Evolutionary conservation across 2,797 vertebrate genomes (phyloP).

Genomic region (Poecilia velifera): DNA sequence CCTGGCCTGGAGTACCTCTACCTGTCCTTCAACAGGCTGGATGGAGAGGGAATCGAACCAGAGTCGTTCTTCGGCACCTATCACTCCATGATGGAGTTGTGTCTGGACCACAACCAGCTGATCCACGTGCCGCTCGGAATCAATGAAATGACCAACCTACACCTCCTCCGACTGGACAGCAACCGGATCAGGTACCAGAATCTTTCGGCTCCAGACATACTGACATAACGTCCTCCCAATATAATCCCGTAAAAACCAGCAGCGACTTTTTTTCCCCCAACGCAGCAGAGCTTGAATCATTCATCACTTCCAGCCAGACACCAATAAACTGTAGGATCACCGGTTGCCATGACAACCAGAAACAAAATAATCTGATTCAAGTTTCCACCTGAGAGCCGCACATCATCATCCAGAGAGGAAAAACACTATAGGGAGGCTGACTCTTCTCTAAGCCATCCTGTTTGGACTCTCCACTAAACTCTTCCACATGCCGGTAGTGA

Average conservation of each 20-base stretch:
- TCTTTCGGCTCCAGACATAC: neutral
- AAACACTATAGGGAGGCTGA: neutral
- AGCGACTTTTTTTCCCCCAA: conserved; percentile 14
- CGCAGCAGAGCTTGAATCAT: conserved; percentile 31
- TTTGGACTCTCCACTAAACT: neutral
- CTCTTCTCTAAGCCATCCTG: neutral
- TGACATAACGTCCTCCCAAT: neutral
- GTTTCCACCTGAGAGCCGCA: conserved; percentile 46
- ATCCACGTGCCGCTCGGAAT: conserved; percentile 87
- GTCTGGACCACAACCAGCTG: conserved; percentile 93
- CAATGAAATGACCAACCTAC: conserved; percentile 89
- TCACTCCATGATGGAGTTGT: conserved; percentile 90
- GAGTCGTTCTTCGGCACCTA: conserved; percentile 92
- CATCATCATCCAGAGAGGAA: neutral
- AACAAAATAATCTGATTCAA: conserved; percentile 59
- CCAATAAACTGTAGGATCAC: conserved; percentile 27
- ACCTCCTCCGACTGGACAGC: conserved; percentile 92
- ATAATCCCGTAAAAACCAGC: conserved; percentile 10
- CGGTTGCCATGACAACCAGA: conserved; percentile 81
- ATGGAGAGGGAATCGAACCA: conserved; percentile 85
- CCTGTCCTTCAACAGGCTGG: conserved; percentile 93
- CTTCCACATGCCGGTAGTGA: neutral
- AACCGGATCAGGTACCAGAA: conserved; percentile 90
- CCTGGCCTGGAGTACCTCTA: conserved; percentile 96
- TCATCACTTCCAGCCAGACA: conserved; percentile 30